Base-by-base conservation (phyloP, 2,113 vertebrate genomes). In the Pachycephala philippinensis region DNA sequence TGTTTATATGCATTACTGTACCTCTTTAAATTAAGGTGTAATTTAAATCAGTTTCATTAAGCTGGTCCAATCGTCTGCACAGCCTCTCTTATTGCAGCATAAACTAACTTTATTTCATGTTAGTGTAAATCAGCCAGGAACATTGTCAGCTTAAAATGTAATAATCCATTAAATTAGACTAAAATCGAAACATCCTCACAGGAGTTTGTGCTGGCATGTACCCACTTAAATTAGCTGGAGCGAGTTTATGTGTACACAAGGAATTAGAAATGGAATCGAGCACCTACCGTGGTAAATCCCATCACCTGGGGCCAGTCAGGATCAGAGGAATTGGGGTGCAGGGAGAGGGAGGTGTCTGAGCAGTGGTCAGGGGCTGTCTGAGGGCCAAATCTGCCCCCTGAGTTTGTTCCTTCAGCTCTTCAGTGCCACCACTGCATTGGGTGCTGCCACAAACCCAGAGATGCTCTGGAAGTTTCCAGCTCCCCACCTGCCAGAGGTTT, bases 21-120 rank as follows among this genome's bases (percentile, higher is more conserved):
- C 42, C 71, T 70, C 54, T 74, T 93, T 77, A 95, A 96, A 91
- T 97, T 27, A 87, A 89, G 63, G 39, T 77, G 35, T 87, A 93
- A 90, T 94, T 96, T 93, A 54, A 89, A 94, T 94, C 28, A 35
- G 27, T 77, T 89, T 91, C 75, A 81, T 96, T 96, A 93, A 85
- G 72, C 81, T 60, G 69, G 65, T 42, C 76, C 89, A 95, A 60
- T 59, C 31, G 24, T 13, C 69, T 84, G 44, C 2, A 0, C 68
- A 68, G 84, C 49, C 70, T 42, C 81, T 65, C 65, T 89, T 63
- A 74, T 50, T 96, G 91, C 71, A 90, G 49, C 66, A 65, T 77
- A 74, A 93, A 61, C 64, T 14, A 39, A 87, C 59, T 82, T 95
- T 94, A 65, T 91, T 95, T 96, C 87, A 71, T 9, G 64, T 88